phyloP scores from a whole-genome alignment of 2,888 invertebrate species.

The Alloscopus bannaensis region DNA sequence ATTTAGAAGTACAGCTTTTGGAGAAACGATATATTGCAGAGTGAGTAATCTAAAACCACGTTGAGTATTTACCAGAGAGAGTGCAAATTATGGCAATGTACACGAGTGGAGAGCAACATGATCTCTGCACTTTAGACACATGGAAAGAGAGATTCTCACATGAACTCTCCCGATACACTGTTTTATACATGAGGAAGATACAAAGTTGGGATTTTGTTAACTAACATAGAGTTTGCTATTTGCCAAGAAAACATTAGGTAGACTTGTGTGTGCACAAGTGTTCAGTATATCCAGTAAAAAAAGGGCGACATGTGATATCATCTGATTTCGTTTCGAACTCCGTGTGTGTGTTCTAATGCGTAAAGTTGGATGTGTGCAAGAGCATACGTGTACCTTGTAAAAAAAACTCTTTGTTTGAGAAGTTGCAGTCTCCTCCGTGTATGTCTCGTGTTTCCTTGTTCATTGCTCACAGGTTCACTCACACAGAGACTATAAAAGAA shows the following conservation, averaged over 20 bases:
- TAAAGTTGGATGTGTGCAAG: conserved; percentile 1
- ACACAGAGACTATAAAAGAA: neutral
- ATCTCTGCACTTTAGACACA: neutral
- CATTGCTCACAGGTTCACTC: conserved; percentile 10
- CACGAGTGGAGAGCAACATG: neutral
- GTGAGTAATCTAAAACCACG: neutral
- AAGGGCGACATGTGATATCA: conserved; percentile 33
- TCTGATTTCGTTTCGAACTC: conserved; percentile 16
- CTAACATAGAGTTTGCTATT: neutral
- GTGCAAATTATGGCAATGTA: neutral
- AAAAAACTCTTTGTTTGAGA: neutral
- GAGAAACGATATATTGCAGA: too few species aligned
- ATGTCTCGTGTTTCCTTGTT: neutral
- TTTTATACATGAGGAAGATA: too few species aligned
- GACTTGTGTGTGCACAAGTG: neutral
- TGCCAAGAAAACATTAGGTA: neutral
- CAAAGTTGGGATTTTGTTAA: neutral
- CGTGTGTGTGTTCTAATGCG: neutral
- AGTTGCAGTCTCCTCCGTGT: neutral
- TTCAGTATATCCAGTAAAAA: neutral
- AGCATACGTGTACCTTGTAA: neutral
- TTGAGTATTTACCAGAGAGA: neutral
- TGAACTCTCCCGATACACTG: neutral
- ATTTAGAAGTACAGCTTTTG: neutral
- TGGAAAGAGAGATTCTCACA: neutral